These are phyloP conservation scores for Monoplex corrugatus DNA, from an alignment of 2,888 invertebrate genomes.

Conservation along the genomic window DNA sequence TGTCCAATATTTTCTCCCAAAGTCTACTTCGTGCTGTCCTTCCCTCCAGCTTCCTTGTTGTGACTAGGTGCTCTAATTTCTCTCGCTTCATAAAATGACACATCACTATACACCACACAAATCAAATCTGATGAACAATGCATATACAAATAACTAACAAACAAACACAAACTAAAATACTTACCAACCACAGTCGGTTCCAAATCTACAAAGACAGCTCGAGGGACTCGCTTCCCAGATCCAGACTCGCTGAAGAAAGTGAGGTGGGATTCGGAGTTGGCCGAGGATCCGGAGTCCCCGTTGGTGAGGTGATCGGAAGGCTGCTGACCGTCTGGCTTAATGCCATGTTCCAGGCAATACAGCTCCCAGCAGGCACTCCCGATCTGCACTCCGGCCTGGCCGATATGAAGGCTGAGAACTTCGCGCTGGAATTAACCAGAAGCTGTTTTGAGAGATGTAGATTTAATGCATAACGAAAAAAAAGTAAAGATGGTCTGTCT, in stretches of 20 bases:
- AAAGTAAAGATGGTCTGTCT: too few relatives aligned
- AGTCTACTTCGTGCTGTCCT: too few relatives aligned
- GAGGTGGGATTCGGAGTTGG: conserved; percentile 16
- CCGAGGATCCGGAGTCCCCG: not conserved
- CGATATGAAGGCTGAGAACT: conserved; percentile 80
- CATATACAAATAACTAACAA: not conserved
- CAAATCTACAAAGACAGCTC: conserved; percentile 47
- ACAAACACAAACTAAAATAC: conserved; percentile 19
- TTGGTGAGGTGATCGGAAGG: too few relatives aligned
- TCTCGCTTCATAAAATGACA: too few relatives aligned
- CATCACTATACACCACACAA: too few relatives aligned
- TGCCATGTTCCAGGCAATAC: conserved; percentile 84
- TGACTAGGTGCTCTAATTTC: too few relatives aligned
- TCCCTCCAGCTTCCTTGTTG: too few relatives aligned
- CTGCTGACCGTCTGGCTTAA: conserved; percentile 81
- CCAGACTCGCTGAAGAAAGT: conserved; percentile 51
- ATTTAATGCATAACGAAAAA: not conserved
- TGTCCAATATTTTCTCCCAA: too few relatives aligned
- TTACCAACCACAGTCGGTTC: conserved; percentile 49
- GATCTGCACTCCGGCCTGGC: conserved; percentile 83
- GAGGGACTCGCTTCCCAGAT: conserved; percentile 47
- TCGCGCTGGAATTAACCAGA: conserved; percentile 50
- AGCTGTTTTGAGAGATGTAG: too few relatives aligned
- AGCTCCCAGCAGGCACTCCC: conserved; percentile 85
- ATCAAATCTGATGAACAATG: not conserved